Base-by-base conservation (phyloP, 2,797 vertebrate species). In the Tympanoctomys barrerae region DNA sequence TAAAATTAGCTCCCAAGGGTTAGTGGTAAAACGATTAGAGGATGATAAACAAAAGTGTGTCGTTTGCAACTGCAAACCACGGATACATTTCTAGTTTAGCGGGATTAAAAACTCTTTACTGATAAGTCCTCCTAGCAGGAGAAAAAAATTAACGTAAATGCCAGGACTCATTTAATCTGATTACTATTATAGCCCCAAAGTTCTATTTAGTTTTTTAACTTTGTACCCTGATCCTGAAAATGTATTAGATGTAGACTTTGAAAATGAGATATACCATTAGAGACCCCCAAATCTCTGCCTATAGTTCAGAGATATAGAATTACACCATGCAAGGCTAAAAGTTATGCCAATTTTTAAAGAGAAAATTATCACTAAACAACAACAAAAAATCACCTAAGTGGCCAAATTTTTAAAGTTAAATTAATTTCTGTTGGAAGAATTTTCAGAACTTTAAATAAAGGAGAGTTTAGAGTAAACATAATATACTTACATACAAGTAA, bases 1-100 rank as follows among this genome's bases (percentile, higher is more conserved):
- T 94, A 95, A 96, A 95, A 95, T 84, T 61, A 78, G 6, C 73
- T 91, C 18, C 14, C 75, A 0, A 52, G 19, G n/a, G 91, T 97
- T 87, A 75, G 24, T 42, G 92, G 21, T 2, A 78, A n/a, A 85
- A 79, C 71, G 39, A 36, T n/a, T 4, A 33, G 68, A 70, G 2
- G 21, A 84, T 78, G 54, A 13, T 70, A 28, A 36, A 61, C 66
- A 82, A 84, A 59, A 64, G 1, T 73, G 4, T 0, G 0, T 6
- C 21, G 22, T 83, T 57, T 87, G 49, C 24, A n/a, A 84, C 7
- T 46, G 26, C 93, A 70, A 24, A 62, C 39, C 87, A 71, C 59
- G 33, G 97, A 16, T 11, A 28, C 6, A 5, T 78, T 12, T 94
- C 88, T 86, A 66, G 79, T 39, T 93, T 36, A 59, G 12, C 12